These are phyloP conservation scores for Slavum lentiscoides DNA, from an alignment of 2,888 invertebrate species.

Conservation along the genomic window DNA sequence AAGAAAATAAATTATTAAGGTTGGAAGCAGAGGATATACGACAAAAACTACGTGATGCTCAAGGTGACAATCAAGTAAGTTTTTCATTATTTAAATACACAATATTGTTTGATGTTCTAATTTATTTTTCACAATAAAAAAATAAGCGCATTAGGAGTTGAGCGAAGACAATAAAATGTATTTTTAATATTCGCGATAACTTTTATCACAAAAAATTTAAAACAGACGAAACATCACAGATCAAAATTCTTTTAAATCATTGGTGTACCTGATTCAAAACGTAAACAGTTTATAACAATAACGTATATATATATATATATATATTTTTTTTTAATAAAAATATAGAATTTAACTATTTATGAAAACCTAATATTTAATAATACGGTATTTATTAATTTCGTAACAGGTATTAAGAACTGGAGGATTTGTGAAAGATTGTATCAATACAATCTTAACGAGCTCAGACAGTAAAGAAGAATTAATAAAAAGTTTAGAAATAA, in stretches of 20 bases:
- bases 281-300: background rate
- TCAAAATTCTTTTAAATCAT: background rate
- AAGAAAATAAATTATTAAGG: slow-evolving; percentile 64
- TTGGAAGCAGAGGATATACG: slow-evolving; percentile 71
- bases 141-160: no score
- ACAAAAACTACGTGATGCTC: slow-evolving; percentile 72
- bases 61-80: slow-evolving; percentile 69
- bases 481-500: slow-evolving; percentile 47
- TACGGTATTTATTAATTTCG: background rate
- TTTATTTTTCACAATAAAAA: no score
- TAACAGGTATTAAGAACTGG: slow-evolving; percentile 61
- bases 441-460: slow-evolving; percentile 41
- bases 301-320: no score
- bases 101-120: no score
- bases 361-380: background rate
- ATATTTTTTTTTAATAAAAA: background rate
- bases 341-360: background rate
- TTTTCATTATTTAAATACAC: background rate
- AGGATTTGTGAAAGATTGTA: slow-evolving; percentile 47
- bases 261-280: background rate
- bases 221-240: no score
- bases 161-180: no score
- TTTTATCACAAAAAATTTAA: no score
- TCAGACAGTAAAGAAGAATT: slow-evolving; percentile 46
- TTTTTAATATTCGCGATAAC: no score